Percentiles rank a stretch among this genome's conserved stretches.
Conservation (phyloP, 64 coral and sea anemone genomes). For the Stichodactyla helianthus region DNA sequence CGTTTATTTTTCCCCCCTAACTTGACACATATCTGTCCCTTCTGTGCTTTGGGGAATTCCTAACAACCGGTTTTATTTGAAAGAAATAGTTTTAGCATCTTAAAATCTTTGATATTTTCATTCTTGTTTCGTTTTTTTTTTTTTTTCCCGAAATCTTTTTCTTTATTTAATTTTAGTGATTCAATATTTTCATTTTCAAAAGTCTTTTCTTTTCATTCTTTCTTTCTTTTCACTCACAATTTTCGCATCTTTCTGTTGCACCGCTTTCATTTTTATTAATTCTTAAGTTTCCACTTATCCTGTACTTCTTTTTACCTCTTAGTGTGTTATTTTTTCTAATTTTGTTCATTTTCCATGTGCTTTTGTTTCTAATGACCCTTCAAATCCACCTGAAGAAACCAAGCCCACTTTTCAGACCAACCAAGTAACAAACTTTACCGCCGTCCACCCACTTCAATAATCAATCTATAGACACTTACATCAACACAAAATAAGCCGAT, state of each 20-base stretch:
- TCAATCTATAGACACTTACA: too few relatives aligned
- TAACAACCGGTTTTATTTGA: too few relatives aligned
- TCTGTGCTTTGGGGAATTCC: too few relatives aligned
- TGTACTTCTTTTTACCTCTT: not conserved
- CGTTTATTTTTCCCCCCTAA: too few relatives aligned
- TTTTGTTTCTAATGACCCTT: not conserved
- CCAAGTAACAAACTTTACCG: not conserved
- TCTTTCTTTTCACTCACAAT: not conserved
- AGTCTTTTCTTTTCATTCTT: not conserved
- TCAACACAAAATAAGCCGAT: too few relatives aligned
- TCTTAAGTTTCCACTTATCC: not conserved
- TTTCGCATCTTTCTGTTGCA: not conserved
- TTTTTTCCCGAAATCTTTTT: not conserved
- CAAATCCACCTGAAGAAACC: not conserved
- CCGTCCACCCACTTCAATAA: not conserved
- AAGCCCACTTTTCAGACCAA: not conserved
- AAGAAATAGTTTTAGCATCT: too few relatives aligned
- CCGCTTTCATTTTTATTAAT: not conserved
- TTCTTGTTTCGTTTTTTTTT: not conserved
- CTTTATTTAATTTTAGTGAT: not conserved
- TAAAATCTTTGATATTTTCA: too few relatives aligned
- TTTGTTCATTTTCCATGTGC: not conserved
- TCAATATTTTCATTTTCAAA: not conserved
- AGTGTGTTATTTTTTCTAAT: not conserved
- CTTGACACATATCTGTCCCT: too few relatives aligned